Percentiles rank a stretch among this genome's conserved stretches.
Evolutionary conservation across 1,140 invertebrate genomes (phyloP).

Genomic region (Diploscapter pachys): DNA sequence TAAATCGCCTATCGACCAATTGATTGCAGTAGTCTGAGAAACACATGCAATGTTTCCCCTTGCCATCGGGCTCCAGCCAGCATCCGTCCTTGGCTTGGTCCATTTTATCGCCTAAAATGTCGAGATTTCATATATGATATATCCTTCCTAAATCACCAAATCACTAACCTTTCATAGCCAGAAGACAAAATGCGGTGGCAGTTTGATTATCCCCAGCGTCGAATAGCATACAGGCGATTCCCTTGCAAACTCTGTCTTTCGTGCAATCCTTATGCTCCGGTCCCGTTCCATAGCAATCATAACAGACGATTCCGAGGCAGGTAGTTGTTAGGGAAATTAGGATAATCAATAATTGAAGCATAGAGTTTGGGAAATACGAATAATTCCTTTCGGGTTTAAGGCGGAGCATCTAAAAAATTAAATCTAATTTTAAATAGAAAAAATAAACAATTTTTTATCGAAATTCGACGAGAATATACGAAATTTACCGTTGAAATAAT

Average conservation of each 20-base stretch:
- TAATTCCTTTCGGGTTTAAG: too few relatives aligned
- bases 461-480: too few relatives aligned
- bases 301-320: slow-evolving; percentile 11
- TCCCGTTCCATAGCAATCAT: slow-evolving; percentile 37
- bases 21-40: slow-evolving; percentile 35
- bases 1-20: slow-evolving; percentile 15
- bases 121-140: too few relatives aligned
- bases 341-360: too few relatives aligned
- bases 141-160: too few relatives aligned
- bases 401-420: too few relatives aligned
- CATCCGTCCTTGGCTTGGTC: slow-evolving; percentile 27
- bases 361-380: too few relatives aligned
- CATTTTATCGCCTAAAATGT: slow-evolving; percentile 12
- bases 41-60: slow-evolving; percentile 38
- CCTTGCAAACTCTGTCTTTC: slow-evolving; percentile 30
- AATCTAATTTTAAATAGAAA: too few relatives aligned
- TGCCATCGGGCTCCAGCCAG: slow-evolving; percentile 39
- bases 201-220: slow-evolving; percentile 38
- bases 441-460: too few relatives aligned
- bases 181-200: slow-evolving; percentile 34
- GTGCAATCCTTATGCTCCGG: slow-evolving; percentile 33
- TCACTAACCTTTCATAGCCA: slow-evolving; percentile 10
- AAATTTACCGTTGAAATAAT: too few relatives aligned
- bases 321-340: too few relatives aligned
- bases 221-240: slow-evolving; percentile 36